A percentile compares a stretch with the other conserved stretches of the same genome.
Conservation (phyloP, 1,140 invertebrate genomes). For the Oncopodura yosiiana region DNA sequence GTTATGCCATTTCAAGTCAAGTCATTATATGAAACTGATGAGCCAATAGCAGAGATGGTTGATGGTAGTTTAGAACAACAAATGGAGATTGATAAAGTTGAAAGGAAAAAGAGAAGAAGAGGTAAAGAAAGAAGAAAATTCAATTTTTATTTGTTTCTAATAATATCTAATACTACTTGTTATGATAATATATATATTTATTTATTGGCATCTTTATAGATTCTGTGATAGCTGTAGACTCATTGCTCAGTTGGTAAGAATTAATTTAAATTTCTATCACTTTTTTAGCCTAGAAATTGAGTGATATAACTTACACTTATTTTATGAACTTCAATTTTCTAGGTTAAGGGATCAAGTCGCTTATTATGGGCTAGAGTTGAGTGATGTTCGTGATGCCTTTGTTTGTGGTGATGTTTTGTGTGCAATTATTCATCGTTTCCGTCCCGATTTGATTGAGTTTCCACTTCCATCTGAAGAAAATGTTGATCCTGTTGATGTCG, state of each 20-base stretch:
- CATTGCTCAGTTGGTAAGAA: slow-evolving; percentile 64
- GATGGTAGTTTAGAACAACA: slow-evolving; percentile 39
- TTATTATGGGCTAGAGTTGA: slow-evolving; percentile 55
- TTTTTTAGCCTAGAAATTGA: too few species aligned
- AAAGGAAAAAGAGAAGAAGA: slow-evolving; percentile 26
- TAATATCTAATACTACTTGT: neutral
- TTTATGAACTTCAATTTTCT: too few species aligned
- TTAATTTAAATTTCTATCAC: too few species aligned
- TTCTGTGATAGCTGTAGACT: slow-evolving; percentile 58
- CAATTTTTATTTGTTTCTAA: neutral
- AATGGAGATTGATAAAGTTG: slow-evolving; percentile 30
- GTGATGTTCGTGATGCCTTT: slow-evolving; percentile 61
- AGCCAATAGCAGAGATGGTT: slow-evolving; percentile 28
- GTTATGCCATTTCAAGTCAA: slow-evolving; percentile 55
- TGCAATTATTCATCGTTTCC: slow-evolving; percentile 73
- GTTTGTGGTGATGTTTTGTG: slow-evolving; percentile 66
- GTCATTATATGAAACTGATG: slow-evolving; percentile 40
- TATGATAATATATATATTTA: neutral
- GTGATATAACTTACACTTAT: too few species aligned
- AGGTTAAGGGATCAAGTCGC: slow-evolving; percentile 62
- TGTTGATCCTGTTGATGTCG: slow-evolving; percentile 52
- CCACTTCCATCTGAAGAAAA: slow-evolving; percentile 39
- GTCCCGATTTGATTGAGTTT: slow-evolving; percentile 77
- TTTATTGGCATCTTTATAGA: slow-evolving; percentile 41
- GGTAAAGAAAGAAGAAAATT: slow-evolving; percentile 21